Evolutionary conservation across 2,888 invertebrate genomes (phyloP).

Genomic region (Candidula unifasciata): DNA sequence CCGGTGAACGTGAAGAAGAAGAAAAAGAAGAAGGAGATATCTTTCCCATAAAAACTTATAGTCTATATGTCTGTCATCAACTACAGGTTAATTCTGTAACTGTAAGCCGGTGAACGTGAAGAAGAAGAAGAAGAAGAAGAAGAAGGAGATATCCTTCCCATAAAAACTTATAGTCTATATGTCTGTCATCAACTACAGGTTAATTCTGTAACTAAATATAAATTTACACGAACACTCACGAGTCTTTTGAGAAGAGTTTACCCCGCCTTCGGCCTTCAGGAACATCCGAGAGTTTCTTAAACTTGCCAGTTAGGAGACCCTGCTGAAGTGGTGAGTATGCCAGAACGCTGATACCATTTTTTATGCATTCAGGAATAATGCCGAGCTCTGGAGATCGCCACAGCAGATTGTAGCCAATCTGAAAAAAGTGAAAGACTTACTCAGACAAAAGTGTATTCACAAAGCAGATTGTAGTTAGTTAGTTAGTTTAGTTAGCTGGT

Average conservation of each 20-base stretch:
- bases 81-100: background rate
- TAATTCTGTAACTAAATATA: background rate
- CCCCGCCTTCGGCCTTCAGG: constrained; percentile 73
- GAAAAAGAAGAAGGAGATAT: no score
- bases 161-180: no score
- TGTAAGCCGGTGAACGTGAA: no score
- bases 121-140: no score
- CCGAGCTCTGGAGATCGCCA: constrained; percentile 73
- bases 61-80: background rate
- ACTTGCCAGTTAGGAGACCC: constrained; percentile 73
- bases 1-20: no score
- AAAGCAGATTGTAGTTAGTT: no score
- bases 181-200: background rate
- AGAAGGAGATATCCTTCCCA: no score
- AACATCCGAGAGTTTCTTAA: constrained; percentile 65
- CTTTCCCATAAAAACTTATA: no score
- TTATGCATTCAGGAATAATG: constrained; percentile 67
- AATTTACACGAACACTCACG: constrained; percentile 57
- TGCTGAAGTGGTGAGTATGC: constrained; percentile 77
- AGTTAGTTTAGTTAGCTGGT: no score
- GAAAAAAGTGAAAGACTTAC: background rate
- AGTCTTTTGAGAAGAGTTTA: constrained; percentile 68
- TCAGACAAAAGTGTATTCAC: no score
- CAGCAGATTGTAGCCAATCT: constrained; percentile 75
- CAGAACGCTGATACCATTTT: constrained; percentile 67